phyloP scores from a whole-genome alignment of 1,140 invertebrate genomes.

The Episyrphus balteatus region DNA sequence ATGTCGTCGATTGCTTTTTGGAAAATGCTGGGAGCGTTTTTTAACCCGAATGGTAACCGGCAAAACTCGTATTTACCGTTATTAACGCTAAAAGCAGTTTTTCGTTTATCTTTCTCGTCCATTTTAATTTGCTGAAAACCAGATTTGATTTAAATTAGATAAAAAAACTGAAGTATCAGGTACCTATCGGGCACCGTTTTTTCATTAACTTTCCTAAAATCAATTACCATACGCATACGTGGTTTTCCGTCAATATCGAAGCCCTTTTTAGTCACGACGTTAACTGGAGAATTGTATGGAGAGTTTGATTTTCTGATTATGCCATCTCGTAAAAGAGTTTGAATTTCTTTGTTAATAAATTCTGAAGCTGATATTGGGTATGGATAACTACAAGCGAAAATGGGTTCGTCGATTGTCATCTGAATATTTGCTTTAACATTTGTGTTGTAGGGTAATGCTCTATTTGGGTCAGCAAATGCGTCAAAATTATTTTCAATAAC shows the following conservation, averaged over 20 bases:
- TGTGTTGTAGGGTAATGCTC: conserved; percentile 4
- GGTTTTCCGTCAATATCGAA: not conserved
- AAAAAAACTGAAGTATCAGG: conserved; percentile 40
- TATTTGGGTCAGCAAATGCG: conserved; percentile 6
- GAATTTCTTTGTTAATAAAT: conserved; percentile 8
- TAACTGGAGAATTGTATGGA: conserved; percentile 2
- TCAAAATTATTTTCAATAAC: not conserved
- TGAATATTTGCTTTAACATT: conserved; percentile 5
- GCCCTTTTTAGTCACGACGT: conserved; percentile 3
- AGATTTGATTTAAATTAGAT: conserved; percentile 29
- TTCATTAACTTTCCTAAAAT: conserved; percentile 29
- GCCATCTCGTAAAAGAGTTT: not conserved
- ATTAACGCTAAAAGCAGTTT: conserved; percentile 40
- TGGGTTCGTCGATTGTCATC: conserved; percentile 2
- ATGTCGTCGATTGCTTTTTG: conserved; percentile 20
- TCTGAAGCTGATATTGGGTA: conserved; percentile 8
- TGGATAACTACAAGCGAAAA: conserved; percentile 6
- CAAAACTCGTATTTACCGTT: conserved; percentile 18
- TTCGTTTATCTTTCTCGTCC: conserved; percentile 29
- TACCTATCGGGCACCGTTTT: conserved; percentile 31
- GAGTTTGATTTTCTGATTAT: conserved; percentile 7
- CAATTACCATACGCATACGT: conserved; percentile 12
- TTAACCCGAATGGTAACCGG: conserved; percentile 20
- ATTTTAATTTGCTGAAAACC: conserved; percentile 42
- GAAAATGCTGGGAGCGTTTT: conserved; percentile 23